These are phyloP conservation scores for Gallinago stenura DNA, from an alignment of 2,797 vertebrate genomes.

Conservation along the genomic window DNA sequence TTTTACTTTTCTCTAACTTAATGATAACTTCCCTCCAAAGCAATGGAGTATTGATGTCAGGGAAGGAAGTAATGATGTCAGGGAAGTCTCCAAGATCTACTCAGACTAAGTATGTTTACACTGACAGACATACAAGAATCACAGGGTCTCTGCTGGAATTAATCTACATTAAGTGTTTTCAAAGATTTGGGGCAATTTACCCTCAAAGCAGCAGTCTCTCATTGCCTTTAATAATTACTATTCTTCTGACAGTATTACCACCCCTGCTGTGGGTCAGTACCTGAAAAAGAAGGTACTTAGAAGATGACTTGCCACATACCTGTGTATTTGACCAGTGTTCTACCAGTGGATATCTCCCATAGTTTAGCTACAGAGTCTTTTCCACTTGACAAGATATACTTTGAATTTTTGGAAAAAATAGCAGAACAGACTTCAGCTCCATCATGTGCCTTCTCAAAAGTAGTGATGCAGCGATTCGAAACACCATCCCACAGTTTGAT, in stretches of 20 bases:
- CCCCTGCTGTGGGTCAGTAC: not conserved
- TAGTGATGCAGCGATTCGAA: slow-evolving; percentile 95
- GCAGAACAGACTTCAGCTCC: slow-evolving; percentile 97
- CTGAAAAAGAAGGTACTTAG: not conserved
- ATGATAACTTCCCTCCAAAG: not conserved
- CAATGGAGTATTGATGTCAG: accelerated
- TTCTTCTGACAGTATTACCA: not conserved
- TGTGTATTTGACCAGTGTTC: slow-evolving; percentile 96
- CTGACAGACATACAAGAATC: not conserved
- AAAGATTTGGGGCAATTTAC: not conserved
- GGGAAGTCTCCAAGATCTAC: not conserved
- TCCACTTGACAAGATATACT: slow-evolving; percentile 96
- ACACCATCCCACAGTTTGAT: slow-evolving; percentile 98
- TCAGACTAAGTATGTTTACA: not conserved
- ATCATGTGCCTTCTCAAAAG: slow-evolving; percentile 95
- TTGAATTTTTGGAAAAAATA: slow-evolving; percentile 97
- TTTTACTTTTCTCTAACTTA: not conserved
- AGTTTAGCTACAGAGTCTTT: slow-evolving; percentile 98
- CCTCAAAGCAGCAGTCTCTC: not conserved
- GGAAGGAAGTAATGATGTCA: not conserved
- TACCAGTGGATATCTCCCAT: slow-evolving; percentile 97
- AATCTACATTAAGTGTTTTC: not conserved
- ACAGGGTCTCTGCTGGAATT: not conserved
- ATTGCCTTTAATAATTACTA: not conserved
- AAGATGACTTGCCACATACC: slow-evolving; percentile 78